Conservation (phyloP, 2,113 vertebrate genomes). For the Uria aalge region DNA sequence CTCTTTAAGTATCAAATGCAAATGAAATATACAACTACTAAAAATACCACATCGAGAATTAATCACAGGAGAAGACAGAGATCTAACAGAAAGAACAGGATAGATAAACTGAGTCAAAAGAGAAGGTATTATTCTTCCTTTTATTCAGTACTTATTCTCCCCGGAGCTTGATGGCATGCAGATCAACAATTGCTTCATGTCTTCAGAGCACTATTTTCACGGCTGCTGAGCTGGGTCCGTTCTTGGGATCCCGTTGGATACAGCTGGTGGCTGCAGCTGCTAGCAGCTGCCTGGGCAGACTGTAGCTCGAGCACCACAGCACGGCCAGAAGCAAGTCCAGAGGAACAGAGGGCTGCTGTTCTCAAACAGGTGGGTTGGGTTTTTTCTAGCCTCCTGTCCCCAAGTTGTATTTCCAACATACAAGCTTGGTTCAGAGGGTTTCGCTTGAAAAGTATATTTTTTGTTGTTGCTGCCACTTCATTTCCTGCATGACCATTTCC, state of each 20-base stretch:
- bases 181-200: background rate
- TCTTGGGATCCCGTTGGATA: background rate
- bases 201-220: background rate
- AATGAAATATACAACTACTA: background rate
- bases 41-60: background rate
- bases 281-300: slow-evolving; percentile 15
- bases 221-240: background rate
- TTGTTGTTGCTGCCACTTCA: background rate
- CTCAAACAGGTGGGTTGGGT: background rate
- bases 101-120: background rate
- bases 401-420: background rate
- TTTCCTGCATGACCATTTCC: background rate
- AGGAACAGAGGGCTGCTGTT: slow-evolving; percentile 14
- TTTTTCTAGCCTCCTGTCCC: background rate
- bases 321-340: rapidly evolving
- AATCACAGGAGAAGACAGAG: background rate
- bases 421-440: background rate
- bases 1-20: background rate
- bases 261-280: slow-evolving; percentile 35
- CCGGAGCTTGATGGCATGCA: background rate
- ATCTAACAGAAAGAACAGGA: background rate
- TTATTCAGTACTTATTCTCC: background rate
- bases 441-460: background rate
- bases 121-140: background rate
- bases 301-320: background rate